Evolutionary conservation across 2,797 vertebrate species (phyloP).

Genomic region (Chlorospingus semifuscus): DNA sequence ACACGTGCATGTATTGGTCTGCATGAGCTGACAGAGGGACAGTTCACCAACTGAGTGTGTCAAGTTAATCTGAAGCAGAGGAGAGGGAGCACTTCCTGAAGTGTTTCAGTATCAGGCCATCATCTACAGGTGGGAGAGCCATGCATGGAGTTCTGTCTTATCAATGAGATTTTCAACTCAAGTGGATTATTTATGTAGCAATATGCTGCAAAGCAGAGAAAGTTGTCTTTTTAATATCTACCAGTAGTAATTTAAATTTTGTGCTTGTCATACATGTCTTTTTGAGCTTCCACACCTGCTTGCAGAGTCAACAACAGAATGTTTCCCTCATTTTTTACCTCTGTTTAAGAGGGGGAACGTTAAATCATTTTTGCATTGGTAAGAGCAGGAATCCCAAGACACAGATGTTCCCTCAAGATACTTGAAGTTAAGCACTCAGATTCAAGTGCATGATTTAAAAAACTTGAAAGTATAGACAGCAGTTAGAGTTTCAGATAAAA

Average conservation of each 20-base stretch:
- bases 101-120: background rate
- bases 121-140: background rate
- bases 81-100: background rate
- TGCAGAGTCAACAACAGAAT: background rate
- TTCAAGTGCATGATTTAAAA: background rate
- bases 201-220: background rate
- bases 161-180: background rate
- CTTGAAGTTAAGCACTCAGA: background rate
- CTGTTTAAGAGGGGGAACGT: background rate
- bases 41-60: background rate
- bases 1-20: accelerated
- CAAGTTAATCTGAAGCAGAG: background rate
- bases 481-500: background rate
- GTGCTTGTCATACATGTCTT: background rate
- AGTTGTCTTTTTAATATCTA: background rate
- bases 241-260: background rate
- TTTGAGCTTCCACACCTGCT: background rate
- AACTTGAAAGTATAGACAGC: background rate
- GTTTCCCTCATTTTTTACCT: background rate
- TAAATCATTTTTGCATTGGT: background rate
- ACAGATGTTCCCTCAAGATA: background rate
- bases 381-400: background rate
- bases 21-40: background rate
- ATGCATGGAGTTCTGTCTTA: background rate
- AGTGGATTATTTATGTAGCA: background rate